Evolutionary conservation across 2,888 invertebrate genomes (phyloP), one percentile per base, ranked within the genome.

Genomic region (Eilema caniola): DNA sequence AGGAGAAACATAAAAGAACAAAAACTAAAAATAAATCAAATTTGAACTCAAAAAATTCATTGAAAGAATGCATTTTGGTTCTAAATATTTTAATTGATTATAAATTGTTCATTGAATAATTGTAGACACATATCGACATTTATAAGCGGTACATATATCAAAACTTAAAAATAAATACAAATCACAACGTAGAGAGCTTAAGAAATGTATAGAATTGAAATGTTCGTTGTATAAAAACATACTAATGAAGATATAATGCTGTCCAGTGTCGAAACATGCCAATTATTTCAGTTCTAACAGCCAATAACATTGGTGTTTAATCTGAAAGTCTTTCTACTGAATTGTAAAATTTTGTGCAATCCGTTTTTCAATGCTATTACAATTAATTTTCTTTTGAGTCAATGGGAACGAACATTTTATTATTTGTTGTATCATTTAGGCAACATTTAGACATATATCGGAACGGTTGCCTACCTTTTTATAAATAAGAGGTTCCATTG

Each of bases 181-280:
- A 71, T 88, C 88, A 88, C 88, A 87, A 86, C 86, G 62, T 88
- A 88, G 88, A 88, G 88, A 88, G 88, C 88, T 77, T 81, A 74
- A 61, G 61, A 74, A 67, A 69, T 70, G 67, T 64, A 67, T 67
- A 47, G 62, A 73, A 59, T 77, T 62, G 53, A 69, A 69, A 67
- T 66, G 57, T 83, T 85, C 85, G 85, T 85, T 86, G 86, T 82
- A 79, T 68, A 62, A 31, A 60, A 56, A 62, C 3, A 5, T 28
- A 28, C 41, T n/a, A n/a, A 25, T 25, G 16, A 24, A 59, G 28
- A 33, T 68, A 70, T 66, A 62, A 28, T 70, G 72, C 61, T n/a
- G 24, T 65, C 47, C 12, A 25, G 65, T 69, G 60, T 28, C 66
- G 11, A 67, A 59, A 31, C 20, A 62, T 16, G 12, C 14, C 20